Percentiles rank a stretch among this genome's conserved stretches.
phyloP scores from a whole-genome alignment of 2,797 vertebrate genomes.

The Muscicapa comitata region DNA sequence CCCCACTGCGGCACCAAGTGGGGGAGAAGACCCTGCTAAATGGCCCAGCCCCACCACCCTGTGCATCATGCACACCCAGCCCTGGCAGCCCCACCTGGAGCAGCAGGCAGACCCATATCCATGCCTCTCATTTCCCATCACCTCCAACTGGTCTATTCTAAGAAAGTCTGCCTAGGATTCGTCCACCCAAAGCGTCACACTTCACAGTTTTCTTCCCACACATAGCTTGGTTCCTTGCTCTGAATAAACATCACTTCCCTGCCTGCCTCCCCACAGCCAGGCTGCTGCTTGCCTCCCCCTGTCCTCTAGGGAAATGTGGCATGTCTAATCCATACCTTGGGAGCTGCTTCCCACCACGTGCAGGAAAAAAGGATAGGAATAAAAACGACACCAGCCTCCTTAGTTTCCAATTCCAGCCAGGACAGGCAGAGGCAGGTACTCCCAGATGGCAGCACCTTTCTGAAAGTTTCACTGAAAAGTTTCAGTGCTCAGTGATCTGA shows the following conservation, averaged over 20 bases:
- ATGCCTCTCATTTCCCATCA: neutral
- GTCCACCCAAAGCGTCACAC: neutral
- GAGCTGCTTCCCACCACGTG: neutral
- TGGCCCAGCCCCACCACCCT: neutral
- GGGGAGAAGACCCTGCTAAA: neutral
- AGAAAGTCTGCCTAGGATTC: neutral
- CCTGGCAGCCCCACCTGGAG: neutral
- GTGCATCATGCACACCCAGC: neutral
- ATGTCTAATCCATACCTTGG: neutral
- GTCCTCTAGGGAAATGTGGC: neutral
- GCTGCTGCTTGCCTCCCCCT: neutral
- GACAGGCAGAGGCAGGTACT: neutral
- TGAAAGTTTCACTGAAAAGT: too few relatives aligned
- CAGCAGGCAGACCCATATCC: neutral
- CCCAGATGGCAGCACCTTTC: neutral
- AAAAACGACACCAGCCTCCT: neutral
- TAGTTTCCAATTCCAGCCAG: neutral
- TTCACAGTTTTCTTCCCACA: constrained; percentile 2
- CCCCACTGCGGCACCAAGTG: accelerated
- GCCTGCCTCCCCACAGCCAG: neutral
- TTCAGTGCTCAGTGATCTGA: neutral
- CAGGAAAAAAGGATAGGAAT: neutral
- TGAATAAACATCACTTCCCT: neutral
- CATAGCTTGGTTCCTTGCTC: neutral
- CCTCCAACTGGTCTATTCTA: neutral